Conservation (phyloP, 2,888 invertebrate genomes). For the Thelaira solivaga region DNA sequence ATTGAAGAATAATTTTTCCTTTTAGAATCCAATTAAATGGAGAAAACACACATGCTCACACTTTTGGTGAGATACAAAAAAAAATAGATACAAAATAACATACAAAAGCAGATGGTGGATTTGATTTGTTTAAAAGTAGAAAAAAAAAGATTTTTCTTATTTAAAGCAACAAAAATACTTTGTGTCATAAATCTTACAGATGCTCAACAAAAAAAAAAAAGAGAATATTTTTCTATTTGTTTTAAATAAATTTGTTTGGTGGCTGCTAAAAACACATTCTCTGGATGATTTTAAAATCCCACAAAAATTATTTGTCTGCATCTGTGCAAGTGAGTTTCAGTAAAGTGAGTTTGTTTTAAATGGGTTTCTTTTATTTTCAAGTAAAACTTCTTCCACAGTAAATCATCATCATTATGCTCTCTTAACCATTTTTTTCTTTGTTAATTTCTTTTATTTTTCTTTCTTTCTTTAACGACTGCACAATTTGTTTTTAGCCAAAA, state of each 20-base stretch:
- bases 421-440: not conserved
- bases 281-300: constrained; percentile 13
- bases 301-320: no score
- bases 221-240: not conserved
- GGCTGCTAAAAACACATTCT: not conserved
- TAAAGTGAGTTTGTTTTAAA: not conserved
- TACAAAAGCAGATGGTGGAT: constrained; percentile 40
- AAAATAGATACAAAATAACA: constrained; percentile 14
- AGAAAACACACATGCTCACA: constrained; percentile 34
- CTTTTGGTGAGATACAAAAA: constrained; percentile 7
- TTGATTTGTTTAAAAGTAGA: constrained; percentile 31
- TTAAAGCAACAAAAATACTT: constrained; percentile 6
- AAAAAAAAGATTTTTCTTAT: no score
- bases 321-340: not conserved
- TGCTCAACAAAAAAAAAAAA: not conserved
- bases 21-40: constrained; percentile 21
- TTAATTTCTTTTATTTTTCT: not conserved
- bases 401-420: not conserved
- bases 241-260: not conserved
- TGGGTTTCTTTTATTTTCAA: not conserved
- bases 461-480: not conserved
- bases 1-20: constrained; percentile 9
- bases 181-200: constrained; percentile 10
- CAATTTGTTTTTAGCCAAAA: not conserved
- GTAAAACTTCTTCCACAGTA: no score